phyloP scores from a whole-genome alignment of 1,140 invertebrate species.

The Argopecten irradians region DNA sequence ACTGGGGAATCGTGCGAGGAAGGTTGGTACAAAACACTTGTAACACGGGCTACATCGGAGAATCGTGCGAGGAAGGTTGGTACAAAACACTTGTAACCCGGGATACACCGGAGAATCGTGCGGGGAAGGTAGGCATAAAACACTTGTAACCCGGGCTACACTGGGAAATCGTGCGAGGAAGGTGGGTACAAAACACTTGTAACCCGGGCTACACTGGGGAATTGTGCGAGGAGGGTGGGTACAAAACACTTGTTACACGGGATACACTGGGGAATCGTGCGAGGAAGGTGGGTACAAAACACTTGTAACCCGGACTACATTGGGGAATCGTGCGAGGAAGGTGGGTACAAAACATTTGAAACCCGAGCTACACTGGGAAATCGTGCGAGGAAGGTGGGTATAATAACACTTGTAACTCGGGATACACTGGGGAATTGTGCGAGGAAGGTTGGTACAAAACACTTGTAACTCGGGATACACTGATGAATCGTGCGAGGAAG shows the following conservation, averaged over 20 bases:
- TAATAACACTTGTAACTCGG: neutral
- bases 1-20: neutral
- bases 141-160: neutral
- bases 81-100: neutral
- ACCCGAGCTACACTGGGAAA: too few relatives aligned
- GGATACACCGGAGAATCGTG: neutral
- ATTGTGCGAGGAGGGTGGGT: too few relatives aligned
- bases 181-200: too few relatives aligned
- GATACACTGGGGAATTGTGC: neutral
- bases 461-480: neutral
- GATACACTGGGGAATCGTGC: too few relatives aligned
- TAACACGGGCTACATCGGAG: neutral
- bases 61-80: neutral
- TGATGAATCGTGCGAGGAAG: neutral
- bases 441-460: neutral
- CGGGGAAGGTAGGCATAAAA: neutral
- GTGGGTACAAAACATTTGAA: too few relatives aligned
- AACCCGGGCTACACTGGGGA: too few relatives aligned
- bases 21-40: neutral
- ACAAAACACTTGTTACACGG: too few relatives aligned
- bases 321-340: too few relatives aligned
- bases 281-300: too few relatives aligned
- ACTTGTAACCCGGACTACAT: too few relatives aligned
- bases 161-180: neutral
- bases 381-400: too few relatives aligned